Conservation (phyloP, 2,888 invertebrate genomes). For the Eupithecia subumbrata region DNA sequence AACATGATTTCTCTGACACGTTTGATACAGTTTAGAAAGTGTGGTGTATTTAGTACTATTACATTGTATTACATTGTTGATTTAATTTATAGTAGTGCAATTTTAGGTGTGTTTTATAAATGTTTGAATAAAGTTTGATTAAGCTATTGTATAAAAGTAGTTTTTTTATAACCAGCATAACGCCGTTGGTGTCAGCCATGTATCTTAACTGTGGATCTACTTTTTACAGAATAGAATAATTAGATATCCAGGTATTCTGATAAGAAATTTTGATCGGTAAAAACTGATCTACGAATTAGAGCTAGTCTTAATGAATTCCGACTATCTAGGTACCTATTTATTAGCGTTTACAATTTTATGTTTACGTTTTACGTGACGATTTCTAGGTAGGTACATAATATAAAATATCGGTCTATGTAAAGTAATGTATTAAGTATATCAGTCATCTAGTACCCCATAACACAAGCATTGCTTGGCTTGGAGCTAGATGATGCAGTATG, state of each 20-base stretch:
- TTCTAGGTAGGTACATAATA: no score
- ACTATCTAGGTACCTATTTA: background rate
- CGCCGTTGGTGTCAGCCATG: background rate
- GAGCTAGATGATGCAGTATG: no score
- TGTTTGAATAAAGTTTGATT: constrained; percentile 4
- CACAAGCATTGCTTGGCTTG: no score
- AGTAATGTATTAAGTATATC: no score
- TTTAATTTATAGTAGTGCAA: background rate
- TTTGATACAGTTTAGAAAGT: constrained; percentile 59
- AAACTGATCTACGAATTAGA: background rate
- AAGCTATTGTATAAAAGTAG: background rate
- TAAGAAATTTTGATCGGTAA: background rate
- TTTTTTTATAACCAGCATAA: background rate
- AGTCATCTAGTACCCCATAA: no score
- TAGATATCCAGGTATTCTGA: background rate
- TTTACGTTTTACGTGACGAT: background rate
- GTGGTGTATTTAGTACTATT: background rate
- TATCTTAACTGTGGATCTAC: background rate
- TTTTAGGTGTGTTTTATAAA: background rate
- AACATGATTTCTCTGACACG: constrained; percentile 45
- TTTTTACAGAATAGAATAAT: background rate
- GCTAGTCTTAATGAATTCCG: background rate
- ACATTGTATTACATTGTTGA: background rate
- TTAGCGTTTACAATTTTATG: background rate
- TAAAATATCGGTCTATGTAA: no score